A percentile compares a stretch with the other conserved stretches of the same genome.
Conservation (phyloP, 1,140 invertebrate genomes). For the Amyelois transitella region DNA sequence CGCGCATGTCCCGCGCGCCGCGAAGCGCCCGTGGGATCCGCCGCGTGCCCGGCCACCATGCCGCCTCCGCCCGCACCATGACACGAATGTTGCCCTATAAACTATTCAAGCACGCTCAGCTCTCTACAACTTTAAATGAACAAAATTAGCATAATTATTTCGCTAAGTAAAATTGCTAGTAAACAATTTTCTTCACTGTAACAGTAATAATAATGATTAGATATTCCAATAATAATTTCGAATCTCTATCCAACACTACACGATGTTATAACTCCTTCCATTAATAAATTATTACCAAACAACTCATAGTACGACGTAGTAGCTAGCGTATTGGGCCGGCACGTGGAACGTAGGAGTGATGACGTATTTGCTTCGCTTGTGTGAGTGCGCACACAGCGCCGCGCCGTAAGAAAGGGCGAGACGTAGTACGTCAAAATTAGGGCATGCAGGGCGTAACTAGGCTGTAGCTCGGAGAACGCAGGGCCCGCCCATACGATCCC, state of each 20-base stretch:
- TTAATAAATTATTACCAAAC: slow-evolving; percentile 3
- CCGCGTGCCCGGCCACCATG: not conserved
- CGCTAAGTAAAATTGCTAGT: not conserved
- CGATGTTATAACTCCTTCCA: not conserved
- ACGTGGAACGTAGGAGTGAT: not conserved
- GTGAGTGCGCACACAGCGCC: slow-evolving; percentile 37
- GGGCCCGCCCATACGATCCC: slow-evolving; percentile 57
- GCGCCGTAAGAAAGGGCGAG: slow-evolving; percentile 9
- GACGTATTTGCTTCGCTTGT: not conserved
- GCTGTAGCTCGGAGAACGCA: slow-evolving; percentile 58
- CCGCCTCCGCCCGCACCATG: not conserved
- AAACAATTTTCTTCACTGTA: too few species aligned
- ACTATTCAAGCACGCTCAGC: not conserved
- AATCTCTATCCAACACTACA: not conserved
- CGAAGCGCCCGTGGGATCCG: slow-evolving; percentile 7
- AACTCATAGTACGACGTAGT: slow-evolving; percentile 1
- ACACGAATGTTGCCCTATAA: not conserved
- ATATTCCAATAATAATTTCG: not conserved
- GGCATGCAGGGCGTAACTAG: slow-evolving; percentile 71
- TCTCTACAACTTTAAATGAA: not conserved
- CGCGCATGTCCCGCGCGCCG: slow-evolving; percentile 43
- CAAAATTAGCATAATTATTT: not conserved
- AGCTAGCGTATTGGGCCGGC: not conserved
- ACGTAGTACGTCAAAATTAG: slow-evolving; percentile 65
- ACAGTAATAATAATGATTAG: too few species aligned